Percentiles rank a stretch among this genome's conserved stretches.
Conservation (phyloP, 2,113 vertebrate genomes). For the Eolophus roseicapilla region DNA sequence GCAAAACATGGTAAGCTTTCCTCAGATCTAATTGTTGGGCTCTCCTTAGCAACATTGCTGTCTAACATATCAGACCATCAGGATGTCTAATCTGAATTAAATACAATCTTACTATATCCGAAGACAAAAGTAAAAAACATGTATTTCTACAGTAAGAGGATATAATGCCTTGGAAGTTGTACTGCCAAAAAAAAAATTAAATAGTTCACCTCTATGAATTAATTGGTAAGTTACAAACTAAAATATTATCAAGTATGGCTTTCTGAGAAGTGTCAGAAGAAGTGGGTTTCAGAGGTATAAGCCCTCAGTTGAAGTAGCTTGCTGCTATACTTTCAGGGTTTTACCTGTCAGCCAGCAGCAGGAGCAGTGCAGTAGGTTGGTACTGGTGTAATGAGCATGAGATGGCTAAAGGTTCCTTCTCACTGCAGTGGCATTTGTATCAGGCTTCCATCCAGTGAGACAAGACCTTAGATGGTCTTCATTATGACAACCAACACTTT, state of each 20-base stretch:
- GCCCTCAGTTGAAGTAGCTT: neutral
- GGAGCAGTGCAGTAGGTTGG: neutral
- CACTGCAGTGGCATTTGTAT: neutral
- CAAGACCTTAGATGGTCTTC: neutral
- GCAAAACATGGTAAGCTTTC: neutral
- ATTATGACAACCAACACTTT: neutral
- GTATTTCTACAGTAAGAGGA: neutral
- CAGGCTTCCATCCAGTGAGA: neutral
- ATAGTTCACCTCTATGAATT: neutral
- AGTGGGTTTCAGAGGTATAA: neutral
- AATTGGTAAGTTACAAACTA: neutral
- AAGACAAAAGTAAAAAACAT: neutral
- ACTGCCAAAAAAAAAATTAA: neutral
- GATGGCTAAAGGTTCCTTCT: neutral
- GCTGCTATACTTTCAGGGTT: neutral
- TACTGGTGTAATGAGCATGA: neutral
- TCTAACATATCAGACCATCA: neutral
- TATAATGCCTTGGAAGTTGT: neutral
- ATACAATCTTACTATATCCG: neutral
- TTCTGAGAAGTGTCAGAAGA: neutral
- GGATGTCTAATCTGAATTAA: neutral
- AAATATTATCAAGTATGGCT: neutral
- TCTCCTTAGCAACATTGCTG: neutral
- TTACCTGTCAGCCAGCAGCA: neutral
- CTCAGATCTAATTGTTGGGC: neutral